phyloP scores from a whole-genome alignment of 2,797 vertebrate genomes.

The Lates japonicus region DNA sequence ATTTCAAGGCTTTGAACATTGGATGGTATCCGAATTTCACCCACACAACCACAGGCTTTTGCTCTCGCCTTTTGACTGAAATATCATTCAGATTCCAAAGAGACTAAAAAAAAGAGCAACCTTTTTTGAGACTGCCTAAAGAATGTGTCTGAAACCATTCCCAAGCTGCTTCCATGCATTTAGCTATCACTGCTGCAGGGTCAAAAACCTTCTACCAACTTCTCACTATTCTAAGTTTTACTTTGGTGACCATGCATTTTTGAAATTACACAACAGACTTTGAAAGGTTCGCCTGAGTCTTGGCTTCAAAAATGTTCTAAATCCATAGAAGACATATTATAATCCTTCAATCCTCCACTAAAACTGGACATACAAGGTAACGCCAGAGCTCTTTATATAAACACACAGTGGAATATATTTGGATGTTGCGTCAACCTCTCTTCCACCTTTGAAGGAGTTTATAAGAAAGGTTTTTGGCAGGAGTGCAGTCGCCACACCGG shows the following conservation, averaged over 20 bases:
- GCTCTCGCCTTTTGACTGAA: constrained; percentile 77
- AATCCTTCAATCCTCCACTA: constrained; percentile 52
- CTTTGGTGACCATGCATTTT: constrained; percentile 73
- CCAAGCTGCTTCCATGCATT: constrained; percentile 68
- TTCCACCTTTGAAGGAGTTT: constrained; percentile 64
- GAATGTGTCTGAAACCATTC: constrained; percentile 76
- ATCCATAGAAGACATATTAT: constrained; percentile 47
- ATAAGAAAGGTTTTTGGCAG: constrained; percentile 62
- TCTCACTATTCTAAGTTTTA: constrained; percentile 58
- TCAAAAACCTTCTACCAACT: constrained; percentile 53
- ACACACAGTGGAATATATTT: constrained; percentile 58
- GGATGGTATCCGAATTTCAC: constrained; percentile 81
- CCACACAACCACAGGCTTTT: constrained; percentile 83
- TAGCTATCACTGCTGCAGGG: constrained; percentile 55
- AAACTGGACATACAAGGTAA: constrained; percentile 60
- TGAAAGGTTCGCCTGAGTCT: constrained; percentile 44
- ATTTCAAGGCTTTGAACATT: constrained; percentile 85
- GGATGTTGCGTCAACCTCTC: constrained; percentile 58
- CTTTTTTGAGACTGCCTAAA: constrained; percentile 70
- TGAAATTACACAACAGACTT: constrained; percentile 63
- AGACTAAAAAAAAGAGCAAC: constrained; percentile 60
- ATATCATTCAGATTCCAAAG: constrained; percentile 80
- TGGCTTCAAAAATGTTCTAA: constrained; percentile 51
- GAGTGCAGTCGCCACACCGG: constrained; percentile 59
- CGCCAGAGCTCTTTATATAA: constrained; percentile 43